Conservation (phyloP, 2,113 vertebrate genomes). For the Cryptomyrus ogoouensis region DNA sequence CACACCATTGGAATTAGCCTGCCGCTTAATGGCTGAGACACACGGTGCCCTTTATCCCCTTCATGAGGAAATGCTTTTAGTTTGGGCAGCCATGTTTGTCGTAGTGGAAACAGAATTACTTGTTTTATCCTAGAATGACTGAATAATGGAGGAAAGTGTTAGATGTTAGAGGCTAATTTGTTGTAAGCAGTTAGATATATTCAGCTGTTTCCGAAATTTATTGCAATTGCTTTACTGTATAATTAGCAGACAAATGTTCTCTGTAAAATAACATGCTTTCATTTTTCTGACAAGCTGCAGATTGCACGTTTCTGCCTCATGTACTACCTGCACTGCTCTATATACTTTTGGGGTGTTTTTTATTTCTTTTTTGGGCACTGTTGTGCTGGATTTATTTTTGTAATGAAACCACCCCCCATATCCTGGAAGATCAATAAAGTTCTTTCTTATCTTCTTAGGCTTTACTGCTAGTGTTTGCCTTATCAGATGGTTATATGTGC, state of each 20-base stretch:
- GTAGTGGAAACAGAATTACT: background rate
- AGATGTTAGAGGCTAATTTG: background rate
- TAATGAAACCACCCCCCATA: background rate
- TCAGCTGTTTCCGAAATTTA: background rate
- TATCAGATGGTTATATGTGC: background rate
- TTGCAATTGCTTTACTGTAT: background rate
- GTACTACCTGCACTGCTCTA: background rate
- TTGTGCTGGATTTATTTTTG: background rate
- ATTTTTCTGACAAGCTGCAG: background rate
- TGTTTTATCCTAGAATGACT: background rate
- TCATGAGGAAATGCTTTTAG: background rate
- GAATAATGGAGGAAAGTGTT: background rate
- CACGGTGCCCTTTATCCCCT: background rate
- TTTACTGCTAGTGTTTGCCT: background rate
- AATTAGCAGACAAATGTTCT: background rate
- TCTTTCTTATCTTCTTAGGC: background rate
- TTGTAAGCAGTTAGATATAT: constrained; percentile 3
- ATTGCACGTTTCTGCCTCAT: background rate
- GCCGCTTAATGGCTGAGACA: background rate
- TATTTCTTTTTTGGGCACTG: background rate
- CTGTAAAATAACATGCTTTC: constrained; percentile 1
- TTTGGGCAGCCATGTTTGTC: background rate
- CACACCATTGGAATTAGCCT: background rate
- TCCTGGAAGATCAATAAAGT: background rate
- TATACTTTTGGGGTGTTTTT: background rate